Conservation (phyloP, 2,888 invertebrate genomes). For the Cetonia aurata region DNA sequence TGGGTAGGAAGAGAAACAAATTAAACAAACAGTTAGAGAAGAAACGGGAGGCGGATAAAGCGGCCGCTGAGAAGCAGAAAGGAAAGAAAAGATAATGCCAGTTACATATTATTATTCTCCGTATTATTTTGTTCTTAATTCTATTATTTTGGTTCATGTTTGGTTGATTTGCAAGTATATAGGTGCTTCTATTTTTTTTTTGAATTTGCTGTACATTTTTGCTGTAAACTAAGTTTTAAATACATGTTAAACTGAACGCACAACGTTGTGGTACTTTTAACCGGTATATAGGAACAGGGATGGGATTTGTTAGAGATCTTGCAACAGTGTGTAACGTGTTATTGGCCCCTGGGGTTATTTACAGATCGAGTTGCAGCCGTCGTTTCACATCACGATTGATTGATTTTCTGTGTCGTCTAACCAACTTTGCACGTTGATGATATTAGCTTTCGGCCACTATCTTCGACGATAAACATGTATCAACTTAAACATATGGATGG, state of each 20-base stretch:
- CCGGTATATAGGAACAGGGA: conserved; percentile 2
- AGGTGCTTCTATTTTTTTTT: too few species aligned
- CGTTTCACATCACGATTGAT: conserved; percentile 59
- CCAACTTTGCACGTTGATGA: conserved; percentile 40
- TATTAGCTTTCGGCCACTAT: conserved; percentile 26
- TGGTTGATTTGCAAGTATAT: too few species aligned
- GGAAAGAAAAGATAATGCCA: conserved; percentile 36
- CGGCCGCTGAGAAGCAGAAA: conserved; percentile 57
- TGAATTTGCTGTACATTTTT: background rate
- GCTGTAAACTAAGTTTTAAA: conserved; percentile 3
- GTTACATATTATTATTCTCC: background rate
- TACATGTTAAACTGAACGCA: conserved; percentile 9
- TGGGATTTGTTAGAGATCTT: conserved; percentile 30
- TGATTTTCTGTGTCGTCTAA: conserved; percentile 49
- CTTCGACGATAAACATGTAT: background rate
- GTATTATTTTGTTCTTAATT: conserved; percentile 1
- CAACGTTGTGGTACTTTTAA: background rate
- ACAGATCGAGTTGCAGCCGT: conserved; percentile 61
- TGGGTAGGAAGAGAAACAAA: conserved; percentile 61
- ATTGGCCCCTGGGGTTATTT: conserved; percentile 59
- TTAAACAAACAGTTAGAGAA: conserved; percentile 48
- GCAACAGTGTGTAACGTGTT: conserved; percentile 45
- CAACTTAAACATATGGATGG: background rate
- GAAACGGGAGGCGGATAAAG: conserved; percentile 54
- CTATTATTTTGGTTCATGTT: conserved; percentile 2